Evolutionary conservation across 2,797 vertebrate genomes (phyloP).

Genomic region (Phataginus tricuspis): DNA sequence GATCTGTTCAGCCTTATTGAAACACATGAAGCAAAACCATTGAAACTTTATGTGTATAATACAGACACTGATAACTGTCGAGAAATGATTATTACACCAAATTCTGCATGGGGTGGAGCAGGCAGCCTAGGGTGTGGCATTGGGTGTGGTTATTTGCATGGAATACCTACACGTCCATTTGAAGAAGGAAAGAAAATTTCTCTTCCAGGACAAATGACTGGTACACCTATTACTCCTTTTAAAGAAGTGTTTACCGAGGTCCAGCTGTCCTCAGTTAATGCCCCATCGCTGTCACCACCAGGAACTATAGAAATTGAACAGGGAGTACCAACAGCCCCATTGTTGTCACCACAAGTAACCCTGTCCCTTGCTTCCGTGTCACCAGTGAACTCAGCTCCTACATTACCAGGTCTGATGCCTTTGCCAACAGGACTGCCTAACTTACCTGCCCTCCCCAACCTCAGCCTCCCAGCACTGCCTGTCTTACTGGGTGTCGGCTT

Average conservation of each 20-base stretch:
- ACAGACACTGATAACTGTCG: slow-evolving; percentile 98
- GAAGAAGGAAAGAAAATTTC: slow-evolving; percentile 98
- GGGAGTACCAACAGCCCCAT: slow-evolving; percentile 95
- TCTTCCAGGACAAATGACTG: slow-evolving; percentile 92
- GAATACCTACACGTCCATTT: slow-evolving; percentile 98
- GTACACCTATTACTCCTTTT: slow-evolving; percentile 90
- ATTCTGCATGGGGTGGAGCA: slow-evolving; percentile 97
- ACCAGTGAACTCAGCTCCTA: slow-evolving; percentile 90
- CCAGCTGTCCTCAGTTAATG: too few species aligned
- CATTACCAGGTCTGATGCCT: slow-evolving; percentile 94
- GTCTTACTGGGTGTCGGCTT: slow-evolving; percentile 89
- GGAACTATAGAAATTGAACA: too few species aligned
- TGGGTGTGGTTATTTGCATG: slow-evolving; percentile 98
- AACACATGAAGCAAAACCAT: slow-evolving; percentile 95
- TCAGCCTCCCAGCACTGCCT: slow-evolving; percentile 93
- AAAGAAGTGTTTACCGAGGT: slow-evolving; percentile 99
- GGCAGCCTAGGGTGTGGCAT: slow-evolving; percentile 99
- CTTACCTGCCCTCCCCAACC: slow-evolving; percentile 91
- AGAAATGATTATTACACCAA: slow-evolving; percentile 98
- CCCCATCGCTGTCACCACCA: too few species aligned
- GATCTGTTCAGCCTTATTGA: slow-evolving; percentile 99
- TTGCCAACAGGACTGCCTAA: slow-evolving; percentile 92
- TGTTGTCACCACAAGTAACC: slow-evolving; percentile 91
- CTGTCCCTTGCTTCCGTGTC: slow-evolving; percentile 89
- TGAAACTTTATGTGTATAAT: slow-evolving; percentile 99